Percentiles rank a stretch among this genome's conserved stretches.
These are phyloP conservation scores for Mellivora capensis DNA, from an alignment of 2,113 vertebrate species.

Conservation along the genomic window DNA sequence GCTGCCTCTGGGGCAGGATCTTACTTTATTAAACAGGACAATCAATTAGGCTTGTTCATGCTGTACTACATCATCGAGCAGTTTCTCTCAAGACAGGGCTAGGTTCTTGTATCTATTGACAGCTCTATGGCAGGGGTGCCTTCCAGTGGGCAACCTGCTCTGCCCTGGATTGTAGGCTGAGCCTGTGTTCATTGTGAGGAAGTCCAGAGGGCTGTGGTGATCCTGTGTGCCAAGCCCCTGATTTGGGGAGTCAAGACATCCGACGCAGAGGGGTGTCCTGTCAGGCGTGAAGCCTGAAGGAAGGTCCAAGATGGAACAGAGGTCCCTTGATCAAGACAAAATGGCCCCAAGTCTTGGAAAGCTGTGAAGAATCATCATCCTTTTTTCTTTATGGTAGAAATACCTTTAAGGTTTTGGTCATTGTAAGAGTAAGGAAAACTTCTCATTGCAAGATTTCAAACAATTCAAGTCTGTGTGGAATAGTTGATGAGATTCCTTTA, in stretches of 20 bases:
- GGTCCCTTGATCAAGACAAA: not conserved
- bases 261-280: not conserved
- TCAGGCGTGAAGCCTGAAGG: not conserved
- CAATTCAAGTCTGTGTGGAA: not conserved
- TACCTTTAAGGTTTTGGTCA: not conserved
- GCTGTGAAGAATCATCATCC: not conserved
- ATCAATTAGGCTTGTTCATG: not conserved
- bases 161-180: not conserved
- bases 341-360: not conserved
- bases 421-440: not conserved
- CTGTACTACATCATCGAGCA: not conserved
- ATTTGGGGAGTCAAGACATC: not conserved
- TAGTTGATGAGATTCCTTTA: not conserved
- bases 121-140: not conserved
- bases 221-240: not conserved
- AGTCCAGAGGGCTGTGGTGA: not conserved
- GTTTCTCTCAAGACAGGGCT: not conserved
- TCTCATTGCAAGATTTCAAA: not conserved
- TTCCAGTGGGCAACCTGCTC: not conserved
- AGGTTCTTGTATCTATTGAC: not conserved
- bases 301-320: not conserved
- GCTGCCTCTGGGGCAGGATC: not conserved
- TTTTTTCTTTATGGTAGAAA: not conserved
- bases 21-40: not conserved
- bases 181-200: not conserved